Evolutionary conservation across 2,113 vertebrate species (phyloP).

Genomic region (Hydrochoerus hydrochaeris): DNA sequence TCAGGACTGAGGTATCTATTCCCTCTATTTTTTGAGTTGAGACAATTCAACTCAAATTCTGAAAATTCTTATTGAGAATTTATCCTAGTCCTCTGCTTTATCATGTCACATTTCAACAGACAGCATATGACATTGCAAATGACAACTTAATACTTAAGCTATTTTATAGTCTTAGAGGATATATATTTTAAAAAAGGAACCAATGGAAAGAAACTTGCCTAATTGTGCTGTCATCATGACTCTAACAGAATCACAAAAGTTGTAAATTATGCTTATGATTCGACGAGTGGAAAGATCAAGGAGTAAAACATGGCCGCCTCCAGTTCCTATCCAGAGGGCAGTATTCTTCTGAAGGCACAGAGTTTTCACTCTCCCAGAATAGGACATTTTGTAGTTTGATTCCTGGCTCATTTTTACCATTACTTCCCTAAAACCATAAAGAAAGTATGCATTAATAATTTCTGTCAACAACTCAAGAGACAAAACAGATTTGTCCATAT

Average conservation of each 20-base stretch:
- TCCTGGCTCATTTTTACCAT: conserved; percentile 79
- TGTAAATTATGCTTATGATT: conserved; percentile 88
- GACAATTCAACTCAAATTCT: too few species aligned
- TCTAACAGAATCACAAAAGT: conserved; percentile 90
- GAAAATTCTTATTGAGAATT: not conserved
- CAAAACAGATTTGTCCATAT: not conserved
- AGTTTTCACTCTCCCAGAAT: conserved; percentile 92
- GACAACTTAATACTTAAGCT: not conserved
- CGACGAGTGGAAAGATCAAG: conserved; percentile 92
- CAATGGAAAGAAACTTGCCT: conserved; percentile 84
- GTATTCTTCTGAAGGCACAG: conserved; percentile 93
- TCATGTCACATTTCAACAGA: not conserved
- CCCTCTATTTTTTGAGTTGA: not conserved
- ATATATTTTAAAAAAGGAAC: not conserved
- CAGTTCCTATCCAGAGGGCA: conserved; percentile 95
- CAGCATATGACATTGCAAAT: not conserved
- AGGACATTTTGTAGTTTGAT: conserved; percentile 82
- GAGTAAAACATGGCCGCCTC: conserved; percentile 93
- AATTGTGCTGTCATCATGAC: conserved; percentile 89
- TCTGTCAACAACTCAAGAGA: not conserved
- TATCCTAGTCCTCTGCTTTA: not conserved
- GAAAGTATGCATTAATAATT: conserved; percentile 29
- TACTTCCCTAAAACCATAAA: conserved; percentile 83
- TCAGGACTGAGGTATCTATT: not conserved
- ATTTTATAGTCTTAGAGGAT: not conserved